Conservation (phyloP, 1,140 invertebrate genomes). For the Drosophila simulans region DNA sequence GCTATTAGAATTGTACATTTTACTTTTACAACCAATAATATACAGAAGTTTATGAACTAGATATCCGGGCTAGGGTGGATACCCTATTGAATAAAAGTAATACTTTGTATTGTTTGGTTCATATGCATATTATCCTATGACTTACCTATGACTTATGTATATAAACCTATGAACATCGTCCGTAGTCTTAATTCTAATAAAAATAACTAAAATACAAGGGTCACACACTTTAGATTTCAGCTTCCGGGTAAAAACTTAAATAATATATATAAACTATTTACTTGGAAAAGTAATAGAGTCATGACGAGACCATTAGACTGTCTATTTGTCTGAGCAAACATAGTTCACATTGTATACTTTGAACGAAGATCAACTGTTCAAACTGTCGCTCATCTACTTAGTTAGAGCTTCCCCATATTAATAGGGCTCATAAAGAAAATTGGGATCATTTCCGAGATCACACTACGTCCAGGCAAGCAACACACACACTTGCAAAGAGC, state of each 20-base stretch:
- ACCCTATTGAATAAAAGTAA: too few species aligned
- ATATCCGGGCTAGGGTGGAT: too few species aligned
- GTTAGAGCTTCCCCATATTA: neutral
- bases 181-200: neutral
- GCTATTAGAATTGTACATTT: conserved; percentile 38
- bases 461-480: neutral
- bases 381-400: neutral
- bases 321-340: neutral
- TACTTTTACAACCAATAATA: neutral
- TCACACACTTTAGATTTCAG: neutral
- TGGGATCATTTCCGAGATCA: neutral
- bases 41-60: too few species aligned
- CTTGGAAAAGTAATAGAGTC: too few species aligned
- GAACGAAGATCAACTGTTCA: conserved; percentile 1
- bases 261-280: neutral
- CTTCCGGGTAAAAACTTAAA: neutral
- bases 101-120: too few species aligned
- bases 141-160: neutral
- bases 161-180: neutral
- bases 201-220: neutral
- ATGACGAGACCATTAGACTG: too few species aligned
- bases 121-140: too few species aligned
- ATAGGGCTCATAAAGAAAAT: neutral
- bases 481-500: too few species aligned
- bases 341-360: conserved; percentile 3